phyloP scores from a whole-genome alignment of 2,888 invertebrate species.

The Lamproptera curius region DNA sequence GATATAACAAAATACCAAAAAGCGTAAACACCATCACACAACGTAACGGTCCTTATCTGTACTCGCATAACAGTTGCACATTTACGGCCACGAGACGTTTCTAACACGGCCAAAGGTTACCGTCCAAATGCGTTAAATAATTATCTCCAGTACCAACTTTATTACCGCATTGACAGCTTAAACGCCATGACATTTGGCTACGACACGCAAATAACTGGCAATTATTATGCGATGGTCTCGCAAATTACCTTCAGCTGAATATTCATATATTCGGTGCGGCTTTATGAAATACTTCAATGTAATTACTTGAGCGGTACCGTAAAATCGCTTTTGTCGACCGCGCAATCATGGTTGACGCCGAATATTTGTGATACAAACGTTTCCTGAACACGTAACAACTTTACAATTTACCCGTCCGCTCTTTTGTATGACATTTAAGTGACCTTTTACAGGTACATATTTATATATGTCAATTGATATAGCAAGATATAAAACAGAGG shows the following conservation, averaged over 20 bases:
- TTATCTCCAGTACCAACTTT: constrained; percentile 4
- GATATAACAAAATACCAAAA: too few species aligned
- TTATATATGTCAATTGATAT: constrained; percentile 5
- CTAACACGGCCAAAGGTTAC: constrained; percentile 9
- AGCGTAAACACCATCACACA: too few species aligned
- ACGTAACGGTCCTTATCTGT: too few species aligned
- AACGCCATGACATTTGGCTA: constrained; percentile 14
- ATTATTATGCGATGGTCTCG: constrained; percentile 12
- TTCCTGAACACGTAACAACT: not conserved
- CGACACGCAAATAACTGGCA: constrained; percentile 2
- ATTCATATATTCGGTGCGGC: not conserved
- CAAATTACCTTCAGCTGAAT: constrained; percentile 3
- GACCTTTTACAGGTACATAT: not conserved
- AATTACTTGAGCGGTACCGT: not conserved
- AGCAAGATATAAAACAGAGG: constrained; percentile 12
- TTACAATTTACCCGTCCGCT: too few species aligned
- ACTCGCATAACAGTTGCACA: too few species aligned
- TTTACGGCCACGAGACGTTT: not conserved
- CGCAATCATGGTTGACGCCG: not conserved
- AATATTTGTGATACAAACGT: not conserved
- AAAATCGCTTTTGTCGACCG: not conserved
- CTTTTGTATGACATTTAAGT: not conserved
- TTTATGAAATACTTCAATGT: not conserved
- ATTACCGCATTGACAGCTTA: constrained; percentile 13
- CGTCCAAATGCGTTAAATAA: constrained; percentile 9